Base-by-base conservation (phyloP, 2,888 invertebrate species). In the Cordilura impudica region DNA sequence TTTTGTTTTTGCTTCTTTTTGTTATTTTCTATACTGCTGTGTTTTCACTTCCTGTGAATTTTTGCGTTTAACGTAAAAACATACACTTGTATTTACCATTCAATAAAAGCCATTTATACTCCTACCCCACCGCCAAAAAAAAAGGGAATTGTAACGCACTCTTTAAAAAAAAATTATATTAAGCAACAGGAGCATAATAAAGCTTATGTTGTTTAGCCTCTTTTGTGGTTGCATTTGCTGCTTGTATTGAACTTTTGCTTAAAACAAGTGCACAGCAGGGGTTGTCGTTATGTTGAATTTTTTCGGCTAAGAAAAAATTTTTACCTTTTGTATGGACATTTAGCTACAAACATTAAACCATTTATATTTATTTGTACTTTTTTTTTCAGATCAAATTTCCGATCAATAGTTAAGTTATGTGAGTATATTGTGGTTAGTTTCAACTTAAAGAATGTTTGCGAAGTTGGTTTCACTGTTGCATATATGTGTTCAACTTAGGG, bases 31-130 rank as follows among this genome's bases (percentile, higher is more conserved):
- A 39, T 35, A 72, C 54, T 86, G 75, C 87, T 85, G 87, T 81
- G 85, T 88, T 88, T 87, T 87, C 87, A 88, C 87, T 87, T 87
- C 88, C 88, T 86, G 85, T 84, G 87, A 84, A 84, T 84, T 84
- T 81, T 81, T 81, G 56, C 56, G 74, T 67, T 56, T 43, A 71
- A 49, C 16, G 5, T 26, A 60, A 60, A 60, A 69, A 58, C 23
- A 70, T 60, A 65, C 63, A n/a, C 70, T 78, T 69, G 53, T 77
- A 43, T 53, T 66, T 66, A 29, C 54, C 72, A 69, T 69, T 74
- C 63, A 78, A 69, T 73, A 70, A 70, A 39, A 6, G 12, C 7
- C 14, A 14, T n/a, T 1, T 29, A 16, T 16, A 19, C 0, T 51
- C 6, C 49, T 19, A n/a, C n/a, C n/a, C 7, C 7, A 16, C 7